Percentiles rank a stretch among this genome's conserved stretches.
phyloP scores from a whole-genome alignment of 2,888 invertebrate species.

The Xestoiulus laeticollis region DNA sequence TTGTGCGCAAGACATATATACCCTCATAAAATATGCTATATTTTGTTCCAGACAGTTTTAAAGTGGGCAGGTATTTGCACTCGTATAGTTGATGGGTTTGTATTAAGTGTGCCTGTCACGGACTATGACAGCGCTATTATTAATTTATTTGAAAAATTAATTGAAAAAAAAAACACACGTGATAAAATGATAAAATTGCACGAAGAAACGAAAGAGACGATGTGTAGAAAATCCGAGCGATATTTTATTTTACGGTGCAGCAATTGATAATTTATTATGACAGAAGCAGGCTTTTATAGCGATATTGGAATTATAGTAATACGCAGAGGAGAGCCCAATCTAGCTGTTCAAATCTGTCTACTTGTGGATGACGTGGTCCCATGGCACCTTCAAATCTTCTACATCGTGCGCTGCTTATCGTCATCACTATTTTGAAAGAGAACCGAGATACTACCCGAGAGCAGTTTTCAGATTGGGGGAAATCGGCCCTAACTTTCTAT shows the following conservation, averaged over 20 bases:
- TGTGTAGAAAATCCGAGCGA: neutral
- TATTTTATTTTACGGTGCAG: slow-evolving; percentile 19
- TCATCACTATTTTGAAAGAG: slow-evolving; percentile 48
- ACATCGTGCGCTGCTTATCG: slow-evolving; percentile 48
- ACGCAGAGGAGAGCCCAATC: slow-evolving; percentile 36
- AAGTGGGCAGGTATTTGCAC: neutral
- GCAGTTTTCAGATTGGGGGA: slow-evolving; percentile 47
- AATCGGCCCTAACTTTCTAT: slow-evolving; percentile 47
- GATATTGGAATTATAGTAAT: slow-evolving; percentile 39
- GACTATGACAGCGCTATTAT: neutral
- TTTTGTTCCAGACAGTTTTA: neutral
- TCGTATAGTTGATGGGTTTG: neutral
- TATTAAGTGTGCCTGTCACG: neutral
- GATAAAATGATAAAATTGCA: neutral
- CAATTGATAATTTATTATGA: slow-evolving; percentile 45
- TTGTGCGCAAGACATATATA: no score
- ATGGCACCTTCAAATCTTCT: slow-evolving; percentile 46
- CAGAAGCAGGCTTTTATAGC: slow-evolving; percentile 47
- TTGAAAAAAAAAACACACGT: neutral
- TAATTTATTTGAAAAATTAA: slow-evolving; percentile 35
- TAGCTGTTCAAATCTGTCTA: slow-evolving; percentile 46
- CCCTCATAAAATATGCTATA: neutral
- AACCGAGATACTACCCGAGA: slow-evolving; percentile 43
- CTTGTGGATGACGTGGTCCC: slow-evolving; percentile 49
- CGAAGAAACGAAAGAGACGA: neutral